Evolutionary conservation across 2,888 invertebrate species (phyloP).

Genomic region (Erebia aethiops): DNA sequence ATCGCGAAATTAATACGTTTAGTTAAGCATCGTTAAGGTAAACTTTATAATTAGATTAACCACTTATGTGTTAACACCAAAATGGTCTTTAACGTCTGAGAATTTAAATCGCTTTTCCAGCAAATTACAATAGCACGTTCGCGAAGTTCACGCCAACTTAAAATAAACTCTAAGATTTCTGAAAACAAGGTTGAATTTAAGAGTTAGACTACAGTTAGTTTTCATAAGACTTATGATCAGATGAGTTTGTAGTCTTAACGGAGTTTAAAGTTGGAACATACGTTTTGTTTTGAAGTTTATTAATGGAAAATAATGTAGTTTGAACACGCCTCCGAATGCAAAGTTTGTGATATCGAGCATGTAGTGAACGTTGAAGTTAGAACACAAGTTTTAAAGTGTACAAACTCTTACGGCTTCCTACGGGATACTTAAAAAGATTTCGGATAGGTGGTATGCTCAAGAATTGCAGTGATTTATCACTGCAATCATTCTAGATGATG

Average conservation of each 20-base stretch:
- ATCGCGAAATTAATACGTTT: slow-evolving; percentile 14
- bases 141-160: neutral
- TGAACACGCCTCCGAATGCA: neutral
- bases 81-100: neutral
- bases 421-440: too few relatives aligned
- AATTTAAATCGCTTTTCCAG: neutral
- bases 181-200: neutral
- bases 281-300: slow-evolving; percentile 14
- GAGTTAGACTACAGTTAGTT: neutral
- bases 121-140: neutral
- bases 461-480: too few relatives aligned
- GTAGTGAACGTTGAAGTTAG: slow-evolving; percentile 5
- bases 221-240: slow-evolving; percentile 3
- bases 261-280: slow-evolving; percentile 16
- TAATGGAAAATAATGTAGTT: slow-evolving; percentile 15
- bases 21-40: neutral
- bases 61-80: neutral
- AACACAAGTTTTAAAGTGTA: neutral
- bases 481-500: too few relatives aligned
- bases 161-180: neutral
- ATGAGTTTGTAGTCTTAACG: slow-evolving; percentile 3
- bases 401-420: neutral
- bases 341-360: slow-evolving; percentile 6
- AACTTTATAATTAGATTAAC: slow-evolving; percentile 18
- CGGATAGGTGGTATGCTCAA: too few relatives aligned